Evolutionary conservation across 1,140 invertebrate genomes (phyloP), one percentile per base, ranked within the genome.

Genomic region (Trypoxylus dichotomus): DNA sequence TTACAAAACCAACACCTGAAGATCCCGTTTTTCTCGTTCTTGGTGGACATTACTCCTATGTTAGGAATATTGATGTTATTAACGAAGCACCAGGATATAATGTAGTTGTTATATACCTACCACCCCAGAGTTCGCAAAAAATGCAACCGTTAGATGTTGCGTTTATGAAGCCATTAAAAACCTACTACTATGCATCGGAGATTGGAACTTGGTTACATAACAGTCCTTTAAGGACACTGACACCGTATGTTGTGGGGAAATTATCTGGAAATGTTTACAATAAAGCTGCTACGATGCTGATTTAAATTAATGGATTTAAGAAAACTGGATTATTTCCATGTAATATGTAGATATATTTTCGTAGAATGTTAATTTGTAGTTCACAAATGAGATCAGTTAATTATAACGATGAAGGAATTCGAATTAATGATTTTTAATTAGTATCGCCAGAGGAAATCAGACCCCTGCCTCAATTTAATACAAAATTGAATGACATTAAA

Each of bases 71-170:
- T 21, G 84, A 86, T 8, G 72, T 85, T 0, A 84, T 87, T 60
- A 79, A 85, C 29, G 42, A 82, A 13, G 83, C 84, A 63, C 80
- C 81, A 72, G 78, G 85, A 79, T 84, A 86, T 83, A 76, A 83
- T 19, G 80, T 86, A 0, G 79, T 81, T 11, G 80, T 88, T 27
- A 27, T 87, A 21, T 86, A 81, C 72, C 80, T 86, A 3, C 85
- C 86, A 27, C 84, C 86, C 29, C 86, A 88, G 78, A 82, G 81
- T 29, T 85, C 83, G 7, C 83, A 86, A 78, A 80, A 81, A 37
- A 73, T 88, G 54, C 86, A 88, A 60, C 86, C 86, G 29, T 79
- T 86, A 19, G 86, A 87, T 74, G 80, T 83, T 19, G 74, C 82
- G 29, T 85, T 87, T 75, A 86, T 86, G 83, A 79, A 80, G 37